Evolutionary conservation across 2,888 invertebrate genomes (phyloP).

Genomic region (Pachliopta kotzebuea): DNA sequence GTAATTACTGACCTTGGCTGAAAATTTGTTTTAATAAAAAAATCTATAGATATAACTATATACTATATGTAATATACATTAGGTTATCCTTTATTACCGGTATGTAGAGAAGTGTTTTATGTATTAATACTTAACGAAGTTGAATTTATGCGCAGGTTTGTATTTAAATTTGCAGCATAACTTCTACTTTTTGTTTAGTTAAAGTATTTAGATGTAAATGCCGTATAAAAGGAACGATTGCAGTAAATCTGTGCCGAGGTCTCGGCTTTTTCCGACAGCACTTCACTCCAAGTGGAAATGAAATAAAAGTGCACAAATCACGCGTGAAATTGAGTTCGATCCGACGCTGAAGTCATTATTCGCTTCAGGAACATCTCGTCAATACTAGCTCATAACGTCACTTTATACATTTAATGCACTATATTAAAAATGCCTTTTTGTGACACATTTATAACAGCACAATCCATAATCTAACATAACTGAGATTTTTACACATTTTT

Average conservation of each 20-base stretch:
- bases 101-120: too few species aligned
- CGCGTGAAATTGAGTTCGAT: slow-evolving; percentile 77
- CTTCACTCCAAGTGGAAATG: slow-evolving; percentile 59
- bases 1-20: too few species aligned
- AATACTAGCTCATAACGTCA: slow-evolving; percentile 33
- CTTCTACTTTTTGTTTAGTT: background rate
- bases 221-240: slow-evolving; percentile 4
- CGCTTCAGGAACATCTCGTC: slow-evolving; percentile 53
- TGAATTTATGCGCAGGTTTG: too few species aligned
- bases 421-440: background rate
- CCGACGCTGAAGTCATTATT: slow-evolving; percentile 62
- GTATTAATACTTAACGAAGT: too few species aligned
- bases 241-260: slow-evolving; percentile 20
- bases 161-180: too few species aligned
- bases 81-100: too few species aligned
- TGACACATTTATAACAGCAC: background rate
- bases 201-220: slow-evolving; percentile 6
- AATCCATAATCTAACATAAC: too few species aligned
- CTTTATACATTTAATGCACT: background rate
- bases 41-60: too few species aligned
- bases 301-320: slow-evolving; percentile 75
- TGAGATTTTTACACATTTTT: background rate
- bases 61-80: too few species aligned
- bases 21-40: too few species aligned
- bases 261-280: slow-evolving; percentile 41